phyloP scores from a whole-genome alignment of 2,797 vertebrate species.

The Sandelia bainsii region DNA sequence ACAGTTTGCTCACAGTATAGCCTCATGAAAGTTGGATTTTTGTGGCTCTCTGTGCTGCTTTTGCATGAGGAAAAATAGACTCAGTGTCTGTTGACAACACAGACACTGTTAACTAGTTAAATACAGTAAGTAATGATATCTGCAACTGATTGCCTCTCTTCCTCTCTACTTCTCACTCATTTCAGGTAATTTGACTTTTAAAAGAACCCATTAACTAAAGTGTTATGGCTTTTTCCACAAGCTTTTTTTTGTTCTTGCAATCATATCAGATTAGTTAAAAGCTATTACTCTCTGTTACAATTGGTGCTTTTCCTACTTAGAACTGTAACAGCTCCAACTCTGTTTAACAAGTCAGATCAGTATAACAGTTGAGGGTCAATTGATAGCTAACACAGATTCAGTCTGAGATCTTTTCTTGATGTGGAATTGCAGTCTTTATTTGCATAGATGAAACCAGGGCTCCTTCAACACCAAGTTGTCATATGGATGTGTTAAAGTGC shows the following conservation, averaged over 20 bases:
- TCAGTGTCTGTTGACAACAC: not conserved
- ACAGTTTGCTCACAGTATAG: constrained; percentile 39
- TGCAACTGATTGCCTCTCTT: constrained; percentile 2
- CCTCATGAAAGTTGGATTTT: constrained; percentile 26
- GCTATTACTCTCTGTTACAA: constrained; percentile 38
- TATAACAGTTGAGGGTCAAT: not conserved
- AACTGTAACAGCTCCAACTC: constrained; percentile 20
- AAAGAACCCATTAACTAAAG: constrained; percentile 40
- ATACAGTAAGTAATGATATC: not conserved
- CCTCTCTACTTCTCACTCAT: not conserved
- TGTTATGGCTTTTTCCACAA: not conserved
- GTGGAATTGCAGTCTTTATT: constrained; percentile 1
- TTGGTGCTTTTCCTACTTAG: not conserved
- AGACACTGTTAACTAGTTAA: constrained; percentile 11
- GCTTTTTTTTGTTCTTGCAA: constrained; percentile 25
- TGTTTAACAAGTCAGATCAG: constrained; percentile 27
- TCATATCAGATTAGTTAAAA: constrained; percentile 36
- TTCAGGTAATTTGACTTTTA: constrained; percentile 38
- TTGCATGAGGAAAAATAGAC: not conserved
- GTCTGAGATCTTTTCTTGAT: not conserved
- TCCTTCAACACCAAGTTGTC: not conserved
- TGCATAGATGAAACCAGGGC: constrained; percentile 11
- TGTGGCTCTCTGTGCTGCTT: constrained; percentile 9
- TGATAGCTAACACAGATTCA: constrained; percentile 5
- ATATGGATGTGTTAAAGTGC: constrained; percentile 23